Evolutionary conservation across 2,888 invertebrate genomes (phyloP).

Genomic region (Acholoe squamosa): DNA sequence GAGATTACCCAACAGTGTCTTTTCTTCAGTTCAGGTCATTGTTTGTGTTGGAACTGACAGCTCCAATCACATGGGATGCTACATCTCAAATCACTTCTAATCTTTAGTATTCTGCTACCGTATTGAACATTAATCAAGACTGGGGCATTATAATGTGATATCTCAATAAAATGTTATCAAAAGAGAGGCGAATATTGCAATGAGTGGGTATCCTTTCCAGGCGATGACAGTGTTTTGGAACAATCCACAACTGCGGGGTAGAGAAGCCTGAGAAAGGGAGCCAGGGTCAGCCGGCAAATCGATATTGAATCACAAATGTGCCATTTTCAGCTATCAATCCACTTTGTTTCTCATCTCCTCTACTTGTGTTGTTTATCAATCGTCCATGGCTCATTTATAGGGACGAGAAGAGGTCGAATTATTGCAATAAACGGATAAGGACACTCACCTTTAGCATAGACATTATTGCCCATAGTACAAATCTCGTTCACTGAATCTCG

Average conservation of each 20-base stretch:
- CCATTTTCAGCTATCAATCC: no score
- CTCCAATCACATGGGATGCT: background rate
- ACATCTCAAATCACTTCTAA: background rate
- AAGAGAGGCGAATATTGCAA: background rate
- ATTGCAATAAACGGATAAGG: constrained; percentile 1
- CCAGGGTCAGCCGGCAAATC: constrained; percentile 56
- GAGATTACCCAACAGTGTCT: background rate
- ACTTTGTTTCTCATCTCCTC: background rate
- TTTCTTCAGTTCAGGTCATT: constrained; percentile 7
- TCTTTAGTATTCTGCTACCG: no score
- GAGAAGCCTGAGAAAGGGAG: background rate
- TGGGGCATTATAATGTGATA: no score
- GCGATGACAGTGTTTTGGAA: constrained; percentile 48
- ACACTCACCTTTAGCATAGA: constrained; percentile 57
- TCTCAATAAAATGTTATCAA: background rate
- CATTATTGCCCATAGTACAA: constrained; percentile 48
- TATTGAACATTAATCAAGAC: no score
- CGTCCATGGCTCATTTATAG: background rate
- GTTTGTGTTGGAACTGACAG: constrained; percentile 13
- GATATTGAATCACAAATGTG: background rate
- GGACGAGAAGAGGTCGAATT: background rate
- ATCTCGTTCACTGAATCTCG: constrained; percentile 48
- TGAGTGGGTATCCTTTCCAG: background rate
- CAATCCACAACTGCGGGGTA: constrained; percentile 16
- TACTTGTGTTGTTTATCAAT: background rate